Conservation (phyloP, 2,797 vertebrate genomes). For the Crypturellus tataupa region DNA sequence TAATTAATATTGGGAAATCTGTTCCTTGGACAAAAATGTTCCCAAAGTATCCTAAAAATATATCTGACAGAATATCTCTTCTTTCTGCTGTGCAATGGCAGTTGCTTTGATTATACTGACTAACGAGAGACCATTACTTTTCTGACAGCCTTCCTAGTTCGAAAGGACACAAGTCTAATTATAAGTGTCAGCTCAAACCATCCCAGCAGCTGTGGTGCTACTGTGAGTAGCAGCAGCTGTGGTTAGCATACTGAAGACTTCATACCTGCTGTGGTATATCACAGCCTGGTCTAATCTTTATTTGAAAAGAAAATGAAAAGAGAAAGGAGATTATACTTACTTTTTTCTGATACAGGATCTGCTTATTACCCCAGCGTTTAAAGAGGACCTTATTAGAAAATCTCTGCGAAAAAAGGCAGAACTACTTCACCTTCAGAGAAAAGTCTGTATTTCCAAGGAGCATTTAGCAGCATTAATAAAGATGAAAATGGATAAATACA, state of each 20-base stretch:
- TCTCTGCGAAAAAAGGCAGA: neutral
- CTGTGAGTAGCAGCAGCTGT: neutral
- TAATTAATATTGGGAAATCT: conserved; percentile 8
- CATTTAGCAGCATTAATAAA: neutral
- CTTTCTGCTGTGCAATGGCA: neutral
- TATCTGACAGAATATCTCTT: neutral
- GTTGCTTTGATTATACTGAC: neutral
- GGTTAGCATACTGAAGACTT: neutral
- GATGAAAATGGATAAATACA: neutral
- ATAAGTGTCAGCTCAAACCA: neutral
- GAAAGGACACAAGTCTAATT: neutral
- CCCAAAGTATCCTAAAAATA: neutral
- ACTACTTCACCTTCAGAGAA: neutral
- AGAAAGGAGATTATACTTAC: neutral
- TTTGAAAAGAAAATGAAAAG: neutral
- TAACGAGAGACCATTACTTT: neutral
- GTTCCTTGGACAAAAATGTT: neutral
- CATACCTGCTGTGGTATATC: neutral
- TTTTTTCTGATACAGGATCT: neutral
- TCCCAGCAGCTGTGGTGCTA: neutral
- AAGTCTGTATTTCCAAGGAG: neutral
- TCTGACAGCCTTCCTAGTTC: neutral
- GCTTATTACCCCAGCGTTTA: neutral
- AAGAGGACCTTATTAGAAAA: neutral
- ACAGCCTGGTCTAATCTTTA: neutral